Conservation (phyloP, 2,888 invertebrate genomes). For the Drosophila paranaensis region DNA sequence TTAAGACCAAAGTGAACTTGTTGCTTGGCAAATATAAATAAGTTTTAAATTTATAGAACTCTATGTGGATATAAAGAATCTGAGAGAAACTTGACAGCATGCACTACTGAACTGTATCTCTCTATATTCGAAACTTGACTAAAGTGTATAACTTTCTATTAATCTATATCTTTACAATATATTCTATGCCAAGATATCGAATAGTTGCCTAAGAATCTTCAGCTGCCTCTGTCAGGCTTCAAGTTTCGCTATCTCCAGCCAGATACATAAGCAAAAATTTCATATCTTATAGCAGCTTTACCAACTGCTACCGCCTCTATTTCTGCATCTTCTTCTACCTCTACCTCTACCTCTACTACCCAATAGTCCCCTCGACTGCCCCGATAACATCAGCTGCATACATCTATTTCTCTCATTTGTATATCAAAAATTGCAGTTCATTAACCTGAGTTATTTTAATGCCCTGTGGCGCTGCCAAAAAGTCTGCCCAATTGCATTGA, state of each 20-base stretch:
- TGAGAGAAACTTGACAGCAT: background rate
- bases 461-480: background rate
- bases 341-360: too few relatives aligned
- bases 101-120: too few relatives aligned
- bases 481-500: conserved; percentile 9
- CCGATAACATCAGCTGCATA: background rate
- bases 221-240: background rate
- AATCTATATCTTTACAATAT: background rate
- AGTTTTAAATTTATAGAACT: too few relatives aligned
- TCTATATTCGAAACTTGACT: too few relatives aligned
- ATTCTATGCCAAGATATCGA: background rate
- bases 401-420: background rate
- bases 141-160: too few relatives aligned
- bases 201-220: background rate
- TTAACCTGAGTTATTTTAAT: conserved; percentile 8
- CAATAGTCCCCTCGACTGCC: background rate
- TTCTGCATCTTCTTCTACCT: too few relatives aligned
- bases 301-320: background rate
- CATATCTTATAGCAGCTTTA: background rate
- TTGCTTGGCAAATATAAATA: background rate
- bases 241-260: background rate
- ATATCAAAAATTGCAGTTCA: conserved; percentile 12
- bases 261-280: background rate
- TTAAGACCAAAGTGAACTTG: background rate
- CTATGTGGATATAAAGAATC: background rate